These are phyloP conservation scores for Glyphotaelius pellucidus DNA, from an alignment of 2,888 invertebrate genomes.

Conservation along the genomic window DNA sequence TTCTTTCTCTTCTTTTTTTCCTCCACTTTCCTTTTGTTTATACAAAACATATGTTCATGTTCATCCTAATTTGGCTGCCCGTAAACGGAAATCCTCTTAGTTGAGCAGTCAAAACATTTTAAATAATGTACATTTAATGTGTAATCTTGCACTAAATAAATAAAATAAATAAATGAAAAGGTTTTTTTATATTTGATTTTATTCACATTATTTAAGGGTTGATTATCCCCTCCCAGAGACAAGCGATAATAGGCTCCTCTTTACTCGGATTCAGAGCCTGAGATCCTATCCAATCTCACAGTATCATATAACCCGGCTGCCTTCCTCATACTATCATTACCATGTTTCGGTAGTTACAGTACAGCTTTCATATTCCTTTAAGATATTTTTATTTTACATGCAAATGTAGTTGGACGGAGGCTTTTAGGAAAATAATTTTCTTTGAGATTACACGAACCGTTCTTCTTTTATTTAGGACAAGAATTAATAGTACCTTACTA, in stretches of 20 bases:
- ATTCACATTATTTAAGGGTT: constrained; percentile 16
- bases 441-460: background rate
- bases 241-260: constrained; percentile 61
- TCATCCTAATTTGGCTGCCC: too few relatives aligned
- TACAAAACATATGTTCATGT: too few relatives aligned
- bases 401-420: background rate
- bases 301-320: constrained; percentile 16
- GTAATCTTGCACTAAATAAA: too few relatives aligned
- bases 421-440: background rate
- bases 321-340: background rate
- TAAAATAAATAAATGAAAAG: too few relatives aligned
- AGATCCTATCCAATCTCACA: constrained; percentile 60
- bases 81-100: too few relatives aligned
- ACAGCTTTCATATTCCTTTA: background rate
- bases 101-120: too few relatives aligned
- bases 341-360: background rate
- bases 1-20: too few relatives aligned
- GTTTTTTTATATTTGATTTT: background rate
- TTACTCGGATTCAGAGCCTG: constrained; percentile 55
- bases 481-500: too few relatives aligned
- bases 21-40: too few relatives aligned
- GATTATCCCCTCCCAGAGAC: constrained; percentile 30
- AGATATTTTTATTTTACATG: background rate
- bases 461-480: background rate
- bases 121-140: too few relatives aligned